phyloP scores from a whole-genome alignment of 2,113 vertebrate species.

The Dasyornis broadbenti region DNA sequence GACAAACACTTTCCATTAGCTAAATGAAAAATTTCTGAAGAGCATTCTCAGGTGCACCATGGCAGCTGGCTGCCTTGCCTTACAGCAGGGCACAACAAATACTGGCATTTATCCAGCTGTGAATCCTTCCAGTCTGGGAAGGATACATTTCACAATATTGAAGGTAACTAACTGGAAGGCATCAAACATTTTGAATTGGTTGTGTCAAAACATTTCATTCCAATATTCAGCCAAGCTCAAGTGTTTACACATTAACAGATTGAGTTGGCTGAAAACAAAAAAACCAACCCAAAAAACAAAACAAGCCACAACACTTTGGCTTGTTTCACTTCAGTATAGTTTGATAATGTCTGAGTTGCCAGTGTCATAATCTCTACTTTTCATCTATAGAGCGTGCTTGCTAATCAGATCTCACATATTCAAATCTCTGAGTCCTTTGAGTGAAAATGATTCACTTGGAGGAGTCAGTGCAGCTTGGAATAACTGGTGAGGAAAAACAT shows the following conservation, averaged over 20 bases:
- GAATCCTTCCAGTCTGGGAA: background rate
- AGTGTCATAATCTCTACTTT: slow-evolving; percentile 1
- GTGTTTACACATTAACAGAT: slow-evolving; percentile 40
- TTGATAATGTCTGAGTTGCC: background rate
- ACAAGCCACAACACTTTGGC: slow-evolving; percentile 13
- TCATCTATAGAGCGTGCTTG: background rate
- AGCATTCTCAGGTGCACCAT: slow-evolving; percentile 21
- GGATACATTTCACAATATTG: slow-evolving; percentile 43
- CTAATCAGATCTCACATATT: background rate
- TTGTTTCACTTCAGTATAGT: slow-evolving; percentile 10
- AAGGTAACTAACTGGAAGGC: slow-evolving; percentile 37
- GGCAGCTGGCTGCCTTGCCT: background rate
- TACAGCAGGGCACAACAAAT: slow-evolving; percentile 8
- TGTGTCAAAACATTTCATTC: slow-evolving; percentile 52
- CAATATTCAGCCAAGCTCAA: slow-evolving; percentile 27
- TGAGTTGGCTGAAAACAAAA: background rate
- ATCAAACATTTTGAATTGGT: slow-evolving; percentile 27
- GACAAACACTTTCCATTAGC: background rate
- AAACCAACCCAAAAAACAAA: background rate
- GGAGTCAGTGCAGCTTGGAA: background rate
- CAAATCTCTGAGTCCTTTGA: background rate
- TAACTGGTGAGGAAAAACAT: background rate
- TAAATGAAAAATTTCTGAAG: background rate
- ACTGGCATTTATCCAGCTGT: background rate
- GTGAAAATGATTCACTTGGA: background rate